Conservation (phyloP, 2,797 vertebrate genomes). For the Schizopygopsis malacanthus region DNA sequence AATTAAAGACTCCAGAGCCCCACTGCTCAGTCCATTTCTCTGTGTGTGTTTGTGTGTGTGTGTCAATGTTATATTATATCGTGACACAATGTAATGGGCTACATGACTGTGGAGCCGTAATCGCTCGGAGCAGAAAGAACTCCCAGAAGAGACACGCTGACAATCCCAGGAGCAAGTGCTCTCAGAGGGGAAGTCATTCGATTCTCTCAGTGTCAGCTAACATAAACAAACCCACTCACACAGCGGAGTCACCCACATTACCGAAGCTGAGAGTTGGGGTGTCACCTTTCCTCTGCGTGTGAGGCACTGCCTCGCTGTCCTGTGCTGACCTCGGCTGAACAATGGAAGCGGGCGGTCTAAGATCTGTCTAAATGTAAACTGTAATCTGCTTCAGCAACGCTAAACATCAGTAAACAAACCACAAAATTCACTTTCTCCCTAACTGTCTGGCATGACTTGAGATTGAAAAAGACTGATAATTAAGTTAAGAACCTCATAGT, state of each 20-base stretch:
- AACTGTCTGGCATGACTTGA: neutral
- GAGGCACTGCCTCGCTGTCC: neutral
- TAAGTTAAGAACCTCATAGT: neutral
- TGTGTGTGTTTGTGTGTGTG: neutral
- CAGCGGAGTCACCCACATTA: neutral
- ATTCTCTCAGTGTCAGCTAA: constrained; percentile 9
- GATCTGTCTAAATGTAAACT: neutral
- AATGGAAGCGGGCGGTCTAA: neutral
- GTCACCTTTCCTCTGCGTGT: constrained; percentile 22
- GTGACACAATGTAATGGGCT: constrained; percentile 6
- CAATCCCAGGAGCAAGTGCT: neutral
- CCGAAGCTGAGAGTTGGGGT: neutral
- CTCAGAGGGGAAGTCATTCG: neutral
- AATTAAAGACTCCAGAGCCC: neutral
- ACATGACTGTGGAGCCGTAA: neutral
- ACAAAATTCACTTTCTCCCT: neutral
- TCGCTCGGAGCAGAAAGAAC: constrained; percentile 8
- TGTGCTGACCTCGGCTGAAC: neutral
- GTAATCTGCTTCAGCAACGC: neutral
- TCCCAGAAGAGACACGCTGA: neutral
- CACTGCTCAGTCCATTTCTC: neutral
- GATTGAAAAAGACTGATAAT: neutral
- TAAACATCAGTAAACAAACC: neutral
- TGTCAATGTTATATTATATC: neutral
- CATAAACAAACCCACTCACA: constrained; percentile 20